Conservation (phyloP, 53 echinoderm and acorn worm species). For the Glandiceps talaboti region DNA sequence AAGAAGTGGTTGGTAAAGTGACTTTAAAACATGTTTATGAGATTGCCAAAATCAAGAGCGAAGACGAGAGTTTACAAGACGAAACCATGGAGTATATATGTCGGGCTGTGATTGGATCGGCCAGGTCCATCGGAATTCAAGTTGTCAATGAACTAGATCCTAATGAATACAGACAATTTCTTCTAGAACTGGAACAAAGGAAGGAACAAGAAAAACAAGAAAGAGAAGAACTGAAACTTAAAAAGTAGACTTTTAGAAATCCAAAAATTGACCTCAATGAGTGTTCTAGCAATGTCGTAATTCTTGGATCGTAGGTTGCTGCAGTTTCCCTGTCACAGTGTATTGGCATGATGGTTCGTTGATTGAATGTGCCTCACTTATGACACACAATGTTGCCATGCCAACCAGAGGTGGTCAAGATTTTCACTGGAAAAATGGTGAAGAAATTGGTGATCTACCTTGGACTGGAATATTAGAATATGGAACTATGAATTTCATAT, state of each 20-base stretch:
- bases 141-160: conserved; percentile 39
- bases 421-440: no score
- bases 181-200: conserved; percentile 24
- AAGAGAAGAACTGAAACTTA: conserved; percentile 10
- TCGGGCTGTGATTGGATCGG: conserved; percentile 59
- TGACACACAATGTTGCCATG: no score
- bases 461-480: no score
- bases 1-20: conserved; percentile 53
- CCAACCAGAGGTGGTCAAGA: no score
- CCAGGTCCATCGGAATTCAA: conserved; percentile 61
- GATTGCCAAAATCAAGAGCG: conserved; percentile 84
- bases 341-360: no score
- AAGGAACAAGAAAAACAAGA: conserved; percentile 22
- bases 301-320: conserved; percentile 1
- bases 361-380: no score
- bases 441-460: no score
- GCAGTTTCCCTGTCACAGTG: not conserved
- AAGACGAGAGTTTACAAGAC: conserved; percentile 43
- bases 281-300: not conserved
- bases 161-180: conserved; percentile 22
- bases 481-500: no score
- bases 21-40: conserved; percentile 86
- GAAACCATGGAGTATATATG: conserved; percentile 52
- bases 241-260: not conserved
- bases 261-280: not conserved